Conservation (phyloP, 2,113 vertebrate genomes). For the Dipodomys merriami region DNA sequence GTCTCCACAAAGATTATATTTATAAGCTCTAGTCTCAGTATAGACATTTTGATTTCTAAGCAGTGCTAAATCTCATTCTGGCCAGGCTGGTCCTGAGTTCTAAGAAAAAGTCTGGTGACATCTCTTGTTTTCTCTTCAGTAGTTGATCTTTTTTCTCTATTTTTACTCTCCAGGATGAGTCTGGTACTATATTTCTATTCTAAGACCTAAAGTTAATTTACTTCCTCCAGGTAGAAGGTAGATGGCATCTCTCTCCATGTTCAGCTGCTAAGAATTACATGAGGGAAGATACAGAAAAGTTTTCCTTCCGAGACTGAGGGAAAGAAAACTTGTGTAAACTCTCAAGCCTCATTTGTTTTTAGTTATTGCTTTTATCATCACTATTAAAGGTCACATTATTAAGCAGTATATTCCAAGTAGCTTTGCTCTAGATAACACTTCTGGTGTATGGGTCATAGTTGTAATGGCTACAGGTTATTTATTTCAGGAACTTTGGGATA, state of each 20-base stretch:
- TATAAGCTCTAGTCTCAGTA: not conserved
- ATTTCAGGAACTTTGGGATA: not conserved
- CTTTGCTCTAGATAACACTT: not conserved
- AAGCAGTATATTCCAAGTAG: not conserved
- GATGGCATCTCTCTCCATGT: not conserved
- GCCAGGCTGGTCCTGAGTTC: too few relatives aligned
- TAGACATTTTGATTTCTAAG: not conserved
- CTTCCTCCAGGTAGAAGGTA: not conserved
- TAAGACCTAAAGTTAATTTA: not conserved
- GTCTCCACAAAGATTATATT: not conserved
- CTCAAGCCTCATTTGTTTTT: not conserved
- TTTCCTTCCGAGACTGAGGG: not conserved
- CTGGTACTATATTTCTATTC: not conserved
- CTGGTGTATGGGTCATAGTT: not conserved
- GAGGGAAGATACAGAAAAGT: not conserved
- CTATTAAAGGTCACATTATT: not conserved
- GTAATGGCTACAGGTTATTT: not conserved
- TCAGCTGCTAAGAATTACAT: too few relatives aligned
- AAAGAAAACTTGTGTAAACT: not conserved
- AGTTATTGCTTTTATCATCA: not conserved
- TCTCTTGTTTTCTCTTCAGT: not conserved
- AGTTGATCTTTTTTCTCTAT: not conserved
- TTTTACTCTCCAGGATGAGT: not conserved
- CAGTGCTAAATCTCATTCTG: not conserved
- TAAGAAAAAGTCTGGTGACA: too few relatives aligned